Conservation (phyloP, 1,140 invertebrate genomes). For the Lepeophtheirus salmonis region DNA sequence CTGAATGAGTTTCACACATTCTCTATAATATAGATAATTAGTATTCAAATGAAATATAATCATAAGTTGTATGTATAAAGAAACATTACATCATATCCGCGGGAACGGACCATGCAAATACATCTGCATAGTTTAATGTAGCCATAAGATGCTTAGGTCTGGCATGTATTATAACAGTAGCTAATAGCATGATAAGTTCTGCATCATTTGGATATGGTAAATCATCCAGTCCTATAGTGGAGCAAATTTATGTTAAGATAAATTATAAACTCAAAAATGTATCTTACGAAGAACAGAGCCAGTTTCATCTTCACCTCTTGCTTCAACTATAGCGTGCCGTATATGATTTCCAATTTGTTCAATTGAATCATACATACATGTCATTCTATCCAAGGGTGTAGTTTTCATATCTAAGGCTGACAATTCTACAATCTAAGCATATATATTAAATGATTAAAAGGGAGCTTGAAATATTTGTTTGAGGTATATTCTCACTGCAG, state of each 20-base stretch:
- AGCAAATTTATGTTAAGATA: background rate
- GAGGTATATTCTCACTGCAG: slow-evolving; percentile 11
- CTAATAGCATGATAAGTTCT: slow-evolving; percentile 1
- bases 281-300: background rate
- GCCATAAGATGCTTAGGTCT: slow-evolving; percentile 8
- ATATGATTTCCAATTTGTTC: slow-evolving; percentile 8
- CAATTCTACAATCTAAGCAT: slow-evolving; percentile 9
- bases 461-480: no score
- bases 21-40: slow-evolving; percentile 6
- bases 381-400: slow-evolving; percentile 9
- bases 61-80: no score
- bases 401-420: slow-evolving; percentile 4
- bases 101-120: slow-evolving; percentile 12
- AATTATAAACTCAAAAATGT: background rate
- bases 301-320: background rate
- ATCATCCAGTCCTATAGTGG: slow-evolving; percentile 1
- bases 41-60: no score
- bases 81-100: slow-evolving; percentile 12
- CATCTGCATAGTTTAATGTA: slow-evolving; percentile 14
- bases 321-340: slow-evolving; percentile 6
- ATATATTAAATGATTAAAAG: no score
- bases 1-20: background rate
- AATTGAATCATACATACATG: slow-evolving; percentile 11
- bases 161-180: slow-evolving; percentile 8
- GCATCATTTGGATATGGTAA: slow-evolving; percentile 3